Conservation (phyloP, 2,797 vertebrate species). For the Sciaenops ocellatus region DNA sequence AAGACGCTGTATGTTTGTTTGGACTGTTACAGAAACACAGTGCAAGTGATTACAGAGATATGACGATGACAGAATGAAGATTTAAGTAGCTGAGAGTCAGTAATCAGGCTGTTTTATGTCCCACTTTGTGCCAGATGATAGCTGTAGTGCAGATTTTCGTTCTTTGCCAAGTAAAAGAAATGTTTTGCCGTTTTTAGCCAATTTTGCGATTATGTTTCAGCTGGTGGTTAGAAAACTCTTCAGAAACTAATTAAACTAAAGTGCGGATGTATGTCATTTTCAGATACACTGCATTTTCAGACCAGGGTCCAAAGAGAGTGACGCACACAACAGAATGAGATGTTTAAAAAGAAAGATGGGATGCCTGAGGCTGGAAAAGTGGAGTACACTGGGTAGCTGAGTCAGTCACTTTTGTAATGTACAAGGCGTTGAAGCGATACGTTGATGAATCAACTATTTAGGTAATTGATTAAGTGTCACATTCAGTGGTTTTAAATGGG, state of each 20-base stretch:
- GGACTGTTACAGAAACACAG: too few relatives aligned
- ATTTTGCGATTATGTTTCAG: not conserved
- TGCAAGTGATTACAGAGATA: not conserved
- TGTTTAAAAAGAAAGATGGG: not conserved
- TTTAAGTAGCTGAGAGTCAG: not conserved
- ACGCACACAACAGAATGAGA: not conserved
- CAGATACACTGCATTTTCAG: not conserved
- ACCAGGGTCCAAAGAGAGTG: not conserved
- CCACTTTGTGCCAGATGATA: not conserved
- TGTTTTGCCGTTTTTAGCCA: not conserved
- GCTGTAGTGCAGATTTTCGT: not conserved
- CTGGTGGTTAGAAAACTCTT: not conserved
- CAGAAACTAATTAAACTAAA: not conserved
- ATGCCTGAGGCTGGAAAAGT: not conserved
- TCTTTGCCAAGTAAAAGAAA: not conserved
- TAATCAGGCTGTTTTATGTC: too few relatives aligned
- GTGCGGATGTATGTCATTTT: not conserved
- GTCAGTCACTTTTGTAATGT: not conserved
- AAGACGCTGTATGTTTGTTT: not conserved
- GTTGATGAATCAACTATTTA: not conserved
- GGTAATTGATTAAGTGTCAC: not conserved
- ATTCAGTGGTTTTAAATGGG: not conserved
- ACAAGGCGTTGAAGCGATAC: not conserved
- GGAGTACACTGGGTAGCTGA: not conserved
- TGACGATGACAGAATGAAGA: not conserved